Percentiles rank a stretch among this genome's conserved stretches.
Conservation (phyloP, 2,888 invertebrate genomes). For the Drosophila kambysellisi region DNA sequence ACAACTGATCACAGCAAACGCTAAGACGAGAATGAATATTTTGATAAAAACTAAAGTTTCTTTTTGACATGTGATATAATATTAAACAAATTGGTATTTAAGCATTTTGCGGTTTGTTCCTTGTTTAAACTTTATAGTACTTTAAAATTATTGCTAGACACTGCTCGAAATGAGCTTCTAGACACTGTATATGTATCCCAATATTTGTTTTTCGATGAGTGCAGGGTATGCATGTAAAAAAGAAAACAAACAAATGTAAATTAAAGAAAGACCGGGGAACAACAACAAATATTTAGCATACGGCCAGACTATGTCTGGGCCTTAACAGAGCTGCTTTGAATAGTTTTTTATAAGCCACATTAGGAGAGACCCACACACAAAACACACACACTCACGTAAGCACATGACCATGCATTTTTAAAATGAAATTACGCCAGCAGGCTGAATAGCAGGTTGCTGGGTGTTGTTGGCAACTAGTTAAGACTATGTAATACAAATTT, state of each 20-base stretch:
- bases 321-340: neutral
- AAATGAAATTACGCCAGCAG: constrained; percentile 69
- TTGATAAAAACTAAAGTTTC: too few relatives aligned
- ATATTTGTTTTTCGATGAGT: neutral
- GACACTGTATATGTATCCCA: neutral
- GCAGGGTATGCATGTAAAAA: neutral
- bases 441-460: neutral
- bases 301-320: constrained; percentile 29
- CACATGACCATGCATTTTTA: constrained; percentile 65
- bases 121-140: too few relatives aligned
- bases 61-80: too few relatives aligned
- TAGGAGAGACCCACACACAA: neutral
- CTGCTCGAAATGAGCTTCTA: too few relatives aligned
- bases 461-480: constrained; percentile 28
- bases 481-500: constrained; percentile 72
- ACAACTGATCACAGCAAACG: too few relatives aligned
- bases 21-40: too few relatives aligned
- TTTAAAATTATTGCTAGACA: too few relatives aligned
- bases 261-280: neutral
- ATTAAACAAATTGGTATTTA: too few relatives aligned
- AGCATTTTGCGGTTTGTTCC: too few relatives aligned
- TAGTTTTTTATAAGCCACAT: constrained; percentile 25
- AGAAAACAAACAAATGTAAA: too few relatives aligned
- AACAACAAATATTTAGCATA: constrained; percentile 22
- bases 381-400: constrained; percentile 4